Conservation (phyloP, 2,797 vertebrate species). For the Arnoldichthys spilopterus region DNA sequence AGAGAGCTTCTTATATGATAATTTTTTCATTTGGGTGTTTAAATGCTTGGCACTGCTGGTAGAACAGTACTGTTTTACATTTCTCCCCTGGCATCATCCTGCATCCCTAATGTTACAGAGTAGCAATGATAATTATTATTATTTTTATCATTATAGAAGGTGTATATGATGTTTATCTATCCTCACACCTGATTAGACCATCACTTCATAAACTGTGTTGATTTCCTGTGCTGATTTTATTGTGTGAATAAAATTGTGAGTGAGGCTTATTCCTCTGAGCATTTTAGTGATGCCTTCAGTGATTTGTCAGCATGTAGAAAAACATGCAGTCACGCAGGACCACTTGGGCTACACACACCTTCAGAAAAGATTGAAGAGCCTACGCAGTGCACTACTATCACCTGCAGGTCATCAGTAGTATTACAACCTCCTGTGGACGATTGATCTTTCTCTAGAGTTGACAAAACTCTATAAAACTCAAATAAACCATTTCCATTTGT, state of each 20-base stretch:
- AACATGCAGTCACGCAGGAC: neutral
- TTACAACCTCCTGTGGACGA: neutral
- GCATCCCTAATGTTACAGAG: no score
- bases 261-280: conserved; percentile 17
- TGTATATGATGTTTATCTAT: no score
- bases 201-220: no score
- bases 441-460: neutral
- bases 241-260: conserved; percentile 12
- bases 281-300: conserved; percentile 3
- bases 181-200: neutral
- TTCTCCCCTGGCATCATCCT: no score
- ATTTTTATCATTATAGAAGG: no score
- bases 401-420: conserved; percentile 34
- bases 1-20: no score
- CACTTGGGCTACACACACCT: neutral
- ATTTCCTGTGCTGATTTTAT: neutral
- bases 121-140: no score
- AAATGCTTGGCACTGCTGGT: no score
- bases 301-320: neutral
- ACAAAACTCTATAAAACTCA: neutral
- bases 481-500: neutral
- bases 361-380: neutral
- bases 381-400: conserved; percentile 39
- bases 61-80: no score
- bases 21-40: no score